Evolutionary conservation across 2,888 invertebrate species (phyloP).

Genomic region (Muschampia plurimacula): DNA sequence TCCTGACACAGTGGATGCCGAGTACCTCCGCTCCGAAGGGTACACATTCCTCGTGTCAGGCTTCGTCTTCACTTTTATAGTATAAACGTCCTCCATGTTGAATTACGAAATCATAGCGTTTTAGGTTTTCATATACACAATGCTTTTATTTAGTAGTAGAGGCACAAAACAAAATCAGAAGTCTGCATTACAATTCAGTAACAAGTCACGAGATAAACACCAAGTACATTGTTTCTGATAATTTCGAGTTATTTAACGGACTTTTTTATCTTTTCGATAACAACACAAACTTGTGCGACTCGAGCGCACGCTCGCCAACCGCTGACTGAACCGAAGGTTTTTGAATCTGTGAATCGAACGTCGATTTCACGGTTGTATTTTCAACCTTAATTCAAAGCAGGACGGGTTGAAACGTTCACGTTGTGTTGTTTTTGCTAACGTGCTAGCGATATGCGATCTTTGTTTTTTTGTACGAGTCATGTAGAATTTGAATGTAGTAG

Average conservation of each 20-base stretch:
- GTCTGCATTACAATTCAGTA: slow-evolving; percentile 15
- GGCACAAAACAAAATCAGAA: slow-evolving; percentile 10
- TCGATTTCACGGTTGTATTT: slow-evolving; percentile 25
- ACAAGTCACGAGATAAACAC: not conserved
- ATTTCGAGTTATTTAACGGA: slow-evolving; percentile 46
- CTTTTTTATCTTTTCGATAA: slow-evolving; percentile 39
- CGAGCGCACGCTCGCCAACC: slow-evolving; percentile 47
- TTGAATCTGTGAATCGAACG: slow-evolving; percentile 29
- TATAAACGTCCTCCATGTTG: slow-evolving; percentile 88
- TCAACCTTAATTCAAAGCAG: slow-evolving; percentile 38
- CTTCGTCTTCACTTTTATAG: slow-evolving; percentile 88
- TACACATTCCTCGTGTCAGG: slow-evolving; percentile 85
- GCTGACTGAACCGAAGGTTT: slow-evolving; percentile 51
- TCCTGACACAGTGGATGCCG: slow-evolving; percentile 88
- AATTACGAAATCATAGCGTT: slow-evolving; percentile 51
- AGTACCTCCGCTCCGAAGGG: slow-evolving; percentile 88
- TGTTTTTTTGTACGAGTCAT: slow-evolving; percentile 23
- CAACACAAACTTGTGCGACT: slow-evolving; percentile 39
- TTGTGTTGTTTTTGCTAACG: slow-evolving; percentile 19
- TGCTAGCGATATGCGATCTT: slow-evolving; percentile 15
- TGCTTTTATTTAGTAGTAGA: not conserved
- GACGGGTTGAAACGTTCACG: slow-evolving; percentile 27
- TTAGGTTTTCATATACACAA: not conserved
- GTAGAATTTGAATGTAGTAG: slow-evolving; percentile 10
- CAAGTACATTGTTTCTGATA: not conserved